Conservation (phyloP, 1,140 invertebrate genomes). For the Drosophila triauraria region DNA sequence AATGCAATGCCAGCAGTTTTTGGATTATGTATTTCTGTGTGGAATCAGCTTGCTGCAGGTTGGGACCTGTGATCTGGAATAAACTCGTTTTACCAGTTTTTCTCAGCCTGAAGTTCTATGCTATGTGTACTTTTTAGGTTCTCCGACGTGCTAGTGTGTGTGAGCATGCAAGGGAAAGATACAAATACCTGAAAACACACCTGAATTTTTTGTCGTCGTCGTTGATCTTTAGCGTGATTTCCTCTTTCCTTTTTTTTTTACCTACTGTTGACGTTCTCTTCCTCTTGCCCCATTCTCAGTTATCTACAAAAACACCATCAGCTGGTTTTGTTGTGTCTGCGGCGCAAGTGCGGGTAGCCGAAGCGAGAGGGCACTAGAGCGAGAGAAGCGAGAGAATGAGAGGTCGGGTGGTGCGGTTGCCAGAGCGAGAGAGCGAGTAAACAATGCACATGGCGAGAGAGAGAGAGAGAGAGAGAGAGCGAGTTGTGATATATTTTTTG, state of each 20-base stretch:
- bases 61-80: slow-evolving; percentile 60
- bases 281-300: slow-evolving; percentile 27
- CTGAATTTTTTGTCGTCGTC: slow-evolving; percentile 19
- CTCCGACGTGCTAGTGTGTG: slow-evolving; percentile 27
- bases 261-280: slow-evolving; percentile 51
- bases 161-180: slow-evolving; percentile 26
- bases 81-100: slow-evolving; percentile 76
- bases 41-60: slow-evolving; percentile 39
- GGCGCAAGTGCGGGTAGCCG: slow-evolving; percentile 36
- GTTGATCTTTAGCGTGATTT: slow-evolving; percentile 45
- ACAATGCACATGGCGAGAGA: slow-evolving; percentile 27
- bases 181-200: slow-evolving; percentile 42
- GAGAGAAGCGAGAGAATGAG: slow-evolving; percentile 3
- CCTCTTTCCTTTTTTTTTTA: slow-evolving; percentile 33
- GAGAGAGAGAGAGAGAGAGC: slow-evolving; percentile 1
- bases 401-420: background rate
- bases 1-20: slow-evolving; percentile 22
- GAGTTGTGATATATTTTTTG: slow-evolving; percentile 23
- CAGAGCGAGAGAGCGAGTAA: slow-evolving; percentile 33
- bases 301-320: slow-evolving; percentile 78
- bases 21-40: slow-evolving; percentile 30
- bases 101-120: slow-evolving; percentile 20
- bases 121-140: slow-evolving; percentile 24
- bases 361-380: slow-evolving; percentile 20
- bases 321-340: slow-evolving; percentile 77